Conservation (phyloP, 1,140 invertebrate genomes). For the Drosophila orena region DNA sequence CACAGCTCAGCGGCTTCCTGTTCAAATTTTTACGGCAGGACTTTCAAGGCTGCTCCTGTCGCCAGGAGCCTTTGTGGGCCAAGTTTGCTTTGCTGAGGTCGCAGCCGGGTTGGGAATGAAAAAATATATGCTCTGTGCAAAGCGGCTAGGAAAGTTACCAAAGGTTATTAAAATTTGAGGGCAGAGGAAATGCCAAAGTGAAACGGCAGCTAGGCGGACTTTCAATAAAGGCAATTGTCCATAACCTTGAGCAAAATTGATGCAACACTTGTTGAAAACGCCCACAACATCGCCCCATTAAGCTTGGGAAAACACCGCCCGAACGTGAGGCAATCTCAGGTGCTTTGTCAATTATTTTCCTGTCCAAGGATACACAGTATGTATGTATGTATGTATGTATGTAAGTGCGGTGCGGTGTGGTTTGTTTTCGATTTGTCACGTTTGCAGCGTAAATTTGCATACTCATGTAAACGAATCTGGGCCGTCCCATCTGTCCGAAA, state of each 20-base stretch:
- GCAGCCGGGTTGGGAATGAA: constrained; percentile 9
- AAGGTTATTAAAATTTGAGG: constrained; percentile 41
- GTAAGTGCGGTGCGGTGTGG: not conserved
- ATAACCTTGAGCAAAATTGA: constrained; percentile 12
- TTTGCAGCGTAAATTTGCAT: constrained; percentile 55
- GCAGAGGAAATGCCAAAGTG: constrained; percentile 13
- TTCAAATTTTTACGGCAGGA: constrained; percentile 20
- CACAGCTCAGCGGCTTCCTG: constrained; percentile 26
- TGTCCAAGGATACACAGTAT: constrained; percentile 3
- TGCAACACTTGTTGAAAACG: constrained; percentile 19
- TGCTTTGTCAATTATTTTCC: constrained; percentile 38
- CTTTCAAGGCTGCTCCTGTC: constrained; percentile 30
- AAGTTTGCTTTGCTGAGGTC: constrained; percentile 41
- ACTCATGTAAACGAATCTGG: constrained; percentile 11
- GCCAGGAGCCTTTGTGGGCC: constrained; percentile 25
- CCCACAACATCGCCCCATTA: constrained; percentile 17
- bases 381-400: no score
- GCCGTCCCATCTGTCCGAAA: constrained; percentile 22
- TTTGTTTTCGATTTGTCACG: constrained; percentile 46
- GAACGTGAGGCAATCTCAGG: constrained; percentile 60
- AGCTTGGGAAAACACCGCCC: constrained; percentile 14
- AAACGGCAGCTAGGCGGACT: constrained; percentile 13
- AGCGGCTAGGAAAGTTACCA: constrained; percentile 31
- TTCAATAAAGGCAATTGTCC: constrained; percentile 9
- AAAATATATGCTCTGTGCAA: constrained; percentile 5